These are phyloP conservation scores for Lampris megalopsis DNA, from an alignment of 2,113 vertebrate species.

Conservation along the genomic window DNA sequence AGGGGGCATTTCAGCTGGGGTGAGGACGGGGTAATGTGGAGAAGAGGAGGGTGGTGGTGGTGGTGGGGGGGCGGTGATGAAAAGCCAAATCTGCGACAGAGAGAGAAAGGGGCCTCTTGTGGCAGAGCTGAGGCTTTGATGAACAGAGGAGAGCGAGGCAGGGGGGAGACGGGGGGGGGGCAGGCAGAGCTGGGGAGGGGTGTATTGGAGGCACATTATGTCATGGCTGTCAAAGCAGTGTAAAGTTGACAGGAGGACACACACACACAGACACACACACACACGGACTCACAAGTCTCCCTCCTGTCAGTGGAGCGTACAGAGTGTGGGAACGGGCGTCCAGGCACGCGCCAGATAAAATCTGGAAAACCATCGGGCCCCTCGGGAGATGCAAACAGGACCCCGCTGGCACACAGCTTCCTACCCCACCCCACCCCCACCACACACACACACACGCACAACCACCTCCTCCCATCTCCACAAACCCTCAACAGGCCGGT, in stretches of 20 bases:
- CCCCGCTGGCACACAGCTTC: slow-evolving; percentile 71
- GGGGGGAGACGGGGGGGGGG: slow-evolving; percentile 45
- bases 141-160: slow-evolving; percentile 64
- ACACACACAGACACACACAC: slow-evolving; percentile 45
- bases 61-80: slow-evolving; percentile 52
- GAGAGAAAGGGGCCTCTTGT: slow-evolving; percentile 76
- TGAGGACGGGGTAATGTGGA: slow-evolving; percentile 26
- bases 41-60: slow-evolving; percentile 6
- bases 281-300: slow-evolving; percentile 66
- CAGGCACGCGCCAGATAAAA: slow-evolving; percentile 89
- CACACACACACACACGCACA: slow-evolving; percentile 44
- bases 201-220: slow-evolving; percentile 85
- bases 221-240: slow-evolving; percentile 87
- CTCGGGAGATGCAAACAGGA: slow-evolving; percentile 86
- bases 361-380: slow-evolving; percentile 77
- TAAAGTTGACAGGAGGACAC: slow-evolving; percentile 83
- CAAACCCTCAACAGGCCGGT: slow-evolving; percentile 56
- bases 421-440: neutral
- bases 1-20: slow-evolving; percentile 11
- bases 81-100: slow-evolving; percentile 79
- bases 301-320: slow-evolving; percentile 81
- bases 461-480: slow-evolving; percentile 27
- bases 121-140: slow-evolving; percentile 73
- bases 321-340: slow-evolving; percentile 89
- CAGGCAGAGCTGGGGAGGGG: slow-evolving; percentile 54